Percentiles rank a stretch among this genome's conserved stretches.
Evolutionary conservation across 2,113 vertebrate species (phyloP).

Genomic region (Thymallus thymallus): DNA sequence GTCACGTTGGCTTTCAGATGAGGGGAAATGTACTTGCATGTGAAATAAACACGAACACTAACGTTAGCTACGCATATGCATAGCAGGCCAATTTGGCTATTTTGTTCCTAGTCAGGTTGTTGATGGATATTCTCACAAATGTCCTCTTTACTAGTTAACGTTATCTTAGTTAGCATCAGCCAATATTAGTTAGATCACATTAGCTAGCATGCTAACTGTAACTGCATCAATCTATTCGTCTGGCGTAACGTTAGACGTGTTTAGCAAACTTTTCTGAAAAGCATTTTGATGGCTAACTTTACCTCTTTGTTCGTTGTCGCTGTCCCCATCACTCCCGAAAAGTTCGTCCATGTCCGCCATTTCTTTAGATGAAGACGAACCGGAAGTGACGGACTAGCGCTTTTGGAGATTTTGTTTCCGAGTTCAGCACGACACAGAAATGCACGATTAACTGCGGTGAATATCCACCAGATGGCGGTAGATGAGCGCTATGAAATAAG

Average conservation of each 20-base stretch:
- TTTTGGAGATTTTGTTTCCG: constrained; percentile 47
- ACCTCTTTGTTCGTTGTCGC: constrained; percentile 89
- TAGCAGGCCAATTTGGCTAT: too few species aligned
- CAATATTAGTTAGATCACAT: too few species aligned
- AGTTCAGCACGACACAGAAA: background rate
- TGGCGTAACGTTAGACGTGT: background rate
- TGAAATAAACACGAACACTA: background rate
- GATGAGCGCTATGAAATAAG: background rate
- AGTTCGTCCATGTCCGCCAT: constrained; percentile 94
- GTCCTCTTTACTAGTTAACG: background rate
- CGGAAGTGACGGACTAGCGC: constrained; percentile 37
- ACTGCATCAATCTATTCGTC: background rate
- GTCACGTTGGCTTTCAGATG: background rate
- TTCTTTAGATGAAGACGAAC: constrained; percentile 26
- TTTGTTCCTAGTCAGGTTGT: too few species aligned
- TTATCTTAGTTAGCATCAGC: background rate
- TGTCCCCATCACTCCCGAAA: constrained; percentile 92
- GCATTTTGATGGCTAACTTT: background rate
- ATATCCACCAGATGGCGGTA: constrained; percentile 32
- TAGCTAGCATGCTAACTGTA: too few species aligned
- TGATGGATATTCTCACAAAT: too few species aligned
- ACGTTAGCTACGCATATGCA: background rate
- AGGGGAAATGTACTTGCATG: background rate
- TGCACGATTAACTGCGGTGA: background rate
- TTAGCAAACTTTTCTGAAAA: too few species aligned